Conservation (phyloP, 2,797 vertebrate species). For the Dendrocincla tyrannina region DNA sequence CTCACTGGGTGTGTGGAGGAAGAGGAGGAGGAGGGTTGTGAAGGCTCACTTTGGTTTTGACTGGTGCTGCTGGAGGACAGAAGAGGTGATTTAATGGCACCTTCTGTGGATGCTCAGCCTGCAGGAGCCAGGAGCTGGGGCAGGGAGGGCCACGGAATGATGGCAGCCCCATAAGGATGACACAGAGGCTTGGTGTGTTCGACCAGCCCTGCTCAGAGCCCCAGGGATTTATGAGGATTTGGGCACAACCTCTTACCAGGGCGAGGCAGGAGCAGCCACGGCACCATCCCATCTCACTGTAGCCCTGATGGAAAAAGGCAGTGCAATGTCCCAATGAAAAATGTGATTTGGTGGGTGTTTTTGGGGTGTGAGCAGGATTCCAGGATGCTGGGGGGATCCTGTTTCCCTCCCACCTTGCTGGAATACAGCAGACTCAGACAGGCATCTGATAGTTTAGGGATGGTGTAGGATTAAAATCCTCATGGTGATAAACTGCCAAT, state of each 20-base stretch:
- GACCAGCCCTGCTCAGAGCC: background rate
- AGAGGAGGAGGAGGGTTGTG: background rate
- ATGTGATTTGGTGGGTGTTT: rapidly evolving
- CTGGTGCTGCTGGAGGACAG: background rate
- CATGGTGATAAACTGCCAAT: rapidly evolving
- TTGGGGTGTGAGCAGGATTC: background rate
- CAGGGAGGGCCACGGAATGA: background rate
- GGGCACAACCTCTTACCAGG: background rate
- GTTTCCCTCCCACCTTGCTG: background rate
- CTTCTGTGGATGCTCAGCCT: background rate
- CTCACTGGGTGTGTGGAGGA: background rate
- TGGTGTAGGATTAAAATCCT: rapidly evolving
- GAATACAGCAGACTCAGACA: background rate
- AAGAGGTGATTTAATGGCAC: background rate
- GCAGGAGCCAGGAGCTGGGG: background rate
- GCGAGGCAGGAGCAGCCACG: background rate
- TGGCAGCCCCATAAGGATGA: background rate
- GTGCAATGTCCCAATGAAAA: background rate
- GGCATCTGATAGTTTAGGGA: background rate
- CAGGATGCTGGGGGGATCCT: rapidly evolving
- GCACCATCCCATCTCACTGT: rapidly evolving
- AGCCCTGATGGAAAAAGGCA: rapidly evolving
- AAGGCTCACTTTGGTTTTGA: background rate
- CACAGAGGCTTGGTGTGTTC: background rate
- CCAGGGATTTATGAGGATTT: background rate